Conservation (phyloP, 2,888 invertebrate genomes). For the Antitype chi region DNA sequence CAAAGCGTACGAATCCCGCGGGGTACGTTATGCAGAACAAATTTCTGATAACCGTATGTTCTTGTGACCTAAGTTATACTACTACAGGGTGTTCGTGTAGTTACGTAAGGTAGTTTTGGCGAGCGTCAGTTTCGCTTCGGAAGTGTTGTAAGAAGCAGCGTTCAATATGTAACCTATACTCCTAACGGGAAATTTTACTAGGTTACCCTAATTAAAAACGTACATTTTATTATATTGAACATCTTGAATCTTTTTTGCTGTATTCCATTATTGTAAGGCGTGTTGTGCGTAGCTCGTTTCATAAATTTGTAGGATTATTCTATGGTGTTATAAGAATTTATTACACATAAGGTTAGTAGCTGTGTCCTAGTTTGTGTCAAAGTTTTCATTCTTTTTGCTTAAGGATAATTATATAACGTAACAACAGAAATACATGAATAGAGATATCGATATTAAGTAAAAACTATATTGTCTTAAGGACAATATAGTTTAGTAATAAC, state of each 20-base stretch:
- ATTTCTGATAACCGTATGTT: slow-evolving; percentile 55
- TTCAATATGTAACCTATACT: slow-evolving; percentile 11
- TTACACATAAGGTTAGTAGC: slow-evolving; percentile 29
- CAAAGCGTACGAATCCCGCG: slow-evolving; percentile 42
- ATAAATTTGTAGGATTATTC: slow-evolving; percentile 29
- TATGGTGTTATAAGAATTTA: slow-evolving; percentile 39
- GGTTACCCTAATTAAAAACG: neutral
- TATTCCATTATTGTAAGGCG: slow-evolving; percentile 70
- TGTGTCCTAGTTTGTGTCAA: slow-evolving; percentile 38
- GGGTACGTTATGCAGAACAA: slow-evolving; percentile 40
- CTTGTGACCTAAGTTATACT: slow-evolving; percentile 51
- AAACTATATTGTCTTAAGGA: slow-evolving; percentile 26
- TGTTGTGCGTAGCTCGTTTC: slow-evolving; percentile 40
- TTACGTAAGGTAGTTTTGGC: slow-evolving; percentile 17
- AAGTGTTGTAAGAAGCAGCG: slow-evolving; percentile 16
- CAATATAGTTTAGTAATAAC: slow-evolving; percentile 39
- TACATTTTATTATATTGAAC: slow-evolving; percentile 9
- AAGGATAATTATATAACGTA: slow-evolving; percentile 32
- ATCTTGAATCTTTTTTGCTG: slow-evolving; percentile 45
- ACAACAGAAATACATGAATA: slow-evolving; percentile 14
- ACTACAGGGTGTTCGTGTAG: slow-evolving; percentile 54
- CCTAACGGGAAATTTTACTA: slow-evolving; percentile 4
- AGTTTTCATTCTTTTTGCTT: slow-evolving; percentile 32
- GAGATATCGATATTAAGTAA: slow-evolving; percentile 27
- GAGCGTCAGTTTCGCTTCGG: slow-evolving; percentile 7